Conservation (phyloP, 2,888 invertebrate genomes). For the Tetragonisca angustula region DNA sequence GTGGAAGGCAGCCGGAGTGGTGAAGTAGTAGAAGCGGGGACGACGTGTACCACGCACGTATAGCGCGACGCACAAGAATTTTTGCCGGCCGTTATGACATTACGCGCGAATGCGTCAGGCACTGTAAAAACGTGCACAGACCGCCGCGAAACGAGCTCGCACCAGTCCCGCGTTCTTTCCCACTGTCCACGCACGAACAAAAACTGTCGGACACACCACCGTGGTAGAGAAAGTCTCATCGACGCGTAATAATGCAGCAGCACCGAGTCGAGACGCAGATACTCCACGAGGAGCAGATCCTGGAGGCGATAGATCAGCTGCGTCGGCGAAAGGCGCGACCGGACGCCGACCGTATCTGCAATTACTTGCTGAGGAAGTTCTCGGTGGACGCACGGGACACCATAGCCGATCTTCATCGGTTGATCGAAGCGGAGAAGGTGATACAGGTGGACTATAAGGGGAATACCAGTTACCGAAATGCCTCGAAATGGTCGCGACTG, state of each 20-base stretch:
- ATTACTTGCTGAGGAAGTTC: conserved; percentile 91
- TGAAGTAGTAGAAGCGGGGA: conserved; percentile 16
- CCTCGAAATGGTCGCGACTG: conserved; percentile 88
- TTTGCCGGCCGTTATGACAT: conserved; percentile 55
- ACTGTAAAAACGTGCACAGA: conserved; percentile 40
- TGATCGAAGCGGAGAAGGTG: conserved; percentile 90
- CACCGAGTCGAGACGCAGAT: conserved; percentile 85
- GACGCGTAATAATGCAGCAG: conserved; percentile 74
- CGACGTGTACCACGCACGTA: neutral
- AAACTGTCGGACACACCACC: conserved; percentile 20
- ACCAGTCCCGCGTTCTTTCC: neutral
- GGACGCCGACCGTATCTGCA: conserved; percentile 92
- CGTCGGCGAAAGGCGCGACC: conserved; percentile 93
- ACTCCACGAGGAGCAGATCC: conserved; percentile 90
- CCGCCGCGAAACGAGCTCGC: conserved; percentile 8
- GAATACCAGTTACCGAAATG: conserved; percentile 93
- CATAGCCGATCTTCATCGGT: conserved; percentile 89
- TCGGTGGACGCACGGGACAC: conserved; percentile 89
- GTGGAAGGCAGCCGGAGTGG: conserved; percentile 20
- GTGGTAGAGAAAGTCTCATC: conserved; percentile 18
- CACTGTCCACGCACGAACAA: neutral
- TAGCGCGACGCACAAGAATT: conserved; percentile 24
- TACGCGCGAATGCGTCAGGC: conserved; percentile 34
- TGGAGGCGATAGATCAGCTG: conserved; percentile 94
- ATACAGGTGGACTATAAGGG: conserved; percentile 95